These are phyloP conservation scores for Calosoma granatense DNA, from an alignment of 1,140 invertebrate genomes.

Conservation along the genomic window DNA sequence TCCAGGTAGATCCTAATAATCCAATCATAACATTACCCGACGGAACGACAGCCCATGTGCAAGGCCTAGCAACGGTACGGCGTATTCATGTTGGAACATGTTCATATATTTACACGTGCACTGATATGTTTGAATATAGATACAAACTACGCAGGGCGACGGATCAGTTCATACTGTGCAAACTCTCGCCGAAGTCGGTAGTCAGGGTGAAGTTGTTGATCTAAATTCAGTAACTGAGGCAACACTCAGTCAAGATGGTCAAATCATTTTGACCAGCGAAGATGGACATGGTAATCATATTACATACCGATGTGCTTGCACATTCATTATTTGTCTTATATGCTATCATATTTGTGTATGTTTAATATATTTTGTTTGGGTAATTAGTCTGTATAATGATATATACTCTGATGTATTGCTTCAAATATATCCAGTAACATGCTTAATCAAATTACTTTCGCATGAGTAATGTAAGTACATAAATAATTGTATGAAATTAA, in stretches of 20 bases:
- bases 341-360: too few relatives aligned
- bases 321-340: constrained; percentile 8
- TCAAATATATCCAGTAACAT: too few relatives aligned
- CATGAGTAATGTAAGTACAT: too few relatives aligned
- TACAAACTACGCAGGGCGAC: constrained; percentile 66
- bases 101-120: background rate
- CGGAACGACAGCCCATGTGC: constrained; percentile 90
- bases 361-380: too few relatives aligned
- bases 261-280: constrained; percentile 90
- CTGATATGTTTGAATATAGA: constrained; percentile 39
- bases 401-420: too few relatives aligned
- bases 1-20: constrained; percentile 91
- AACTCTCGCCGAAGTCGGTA: constrained; percentile 56
- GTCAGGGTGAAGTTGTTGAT: constrained; percentile 65
- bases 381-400: too few relatives aligned
- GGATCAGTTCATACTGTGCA: constrained; percentile 69
- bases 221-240: constrained; percentile 81
- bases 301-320: too few relatives aligned
- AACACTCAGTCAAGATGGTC: constrained; percentile 79
- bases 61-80: constrained; percentile 75
- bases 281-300: constrained; percentile 70
- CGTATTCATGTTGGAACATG: constrained; percentile 1
- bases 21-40: constrained; percentile 91
- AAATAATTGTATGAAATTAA: too few relatives aligned
- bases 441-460: too few relatives aligned